Conservation (phyloP, 2,113 vertebrate genomes). For the Pygoscelis antarcticus region DNA sequence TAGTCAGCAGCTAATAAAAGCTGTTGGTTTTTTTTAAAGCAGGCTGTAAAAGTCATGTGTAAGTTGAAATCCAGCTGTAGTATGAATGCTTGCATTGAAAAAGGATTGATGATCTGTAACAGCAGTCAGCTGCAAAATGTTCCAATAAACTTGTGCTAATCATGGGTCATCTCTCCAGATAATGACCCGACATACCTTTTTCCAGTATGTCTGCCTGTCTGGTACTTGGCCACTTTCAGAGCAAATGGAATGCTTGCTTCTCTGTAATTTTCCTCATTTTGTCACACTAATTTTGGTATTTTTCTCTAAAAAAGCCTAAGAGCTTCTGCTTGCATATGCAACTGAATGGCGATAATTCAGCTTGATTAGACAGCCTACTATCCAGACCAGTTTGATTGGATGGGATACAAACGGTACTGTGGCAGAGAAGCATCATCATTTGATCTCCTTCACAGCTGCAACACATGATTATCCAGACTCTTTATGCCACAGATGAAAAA, state of each 20-base stretch:
- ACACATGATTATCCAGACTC: constrained; percentile 9
- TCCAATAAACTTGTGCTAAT: background rate
- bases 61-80: background rate
- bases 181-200: background rate
- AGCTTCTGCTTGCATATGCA: background rate
- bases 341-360: background rate
- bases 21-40: background rate
- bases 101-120: background rate
- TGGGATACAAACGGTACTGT: background rate
- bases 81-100: background rate
- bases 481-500: constrained; percentile 48
- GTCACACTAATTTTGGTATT: background rate
- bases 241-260: background rate
- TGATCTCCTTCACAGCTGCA: constrained; percentile 49
- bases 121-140: background rate
- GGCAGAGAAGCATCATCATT: background rate
- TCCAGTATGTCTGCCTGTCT: accelerated
- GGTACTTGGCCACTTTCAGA: background rate
- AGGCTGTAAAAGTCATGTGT: background rate
- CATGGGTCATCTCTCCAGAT: background rate
- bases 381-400: background rate
- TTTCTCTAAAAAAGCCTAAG: background rate
- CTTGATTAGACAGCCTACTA: background rate
- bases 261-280: background rate
- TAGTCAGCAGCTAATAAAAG: background rate